Evolutionary conservation across 2,888 invertebrate genomes (phyloP).

Genomic region (Drosophila pullipes): DNA sequence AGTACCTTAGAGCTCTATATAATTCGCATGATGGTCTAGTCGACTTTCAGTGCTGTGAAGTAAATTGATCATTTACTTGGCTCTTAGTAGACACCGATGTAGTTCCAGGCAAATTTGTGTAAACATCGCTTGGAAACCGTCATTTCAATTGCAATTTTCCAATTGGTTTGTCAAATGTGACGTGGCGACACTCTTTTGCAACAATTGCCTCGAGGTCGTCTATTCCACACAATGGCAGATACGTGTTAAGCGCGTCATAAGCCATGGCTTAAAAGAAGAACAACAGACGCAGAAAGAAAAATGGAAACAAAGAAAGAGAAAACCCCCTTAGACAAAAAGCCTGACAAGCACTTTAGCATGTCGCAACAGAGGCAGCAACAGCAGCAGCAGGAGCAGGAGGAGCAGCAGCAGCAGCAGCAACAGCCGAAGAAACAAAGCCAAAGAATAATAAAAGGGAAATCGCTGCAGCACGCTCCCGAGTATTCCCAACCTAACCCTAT

Average conservation of each 20-base stretch:
- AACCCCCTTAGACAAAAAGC: slow-evolving; percentile 67
- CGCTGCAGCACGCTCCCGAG: slow-evolving; percentile 46
- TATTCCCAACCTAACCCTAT: slow-evolving; percentile 41
- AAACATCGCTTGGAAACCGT: slow-evolving; percentile 9
- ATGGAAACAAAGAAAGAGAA: slow-evolving; percentile 30
- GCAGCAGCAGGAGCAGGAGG: slow-evolving; percentile 6
- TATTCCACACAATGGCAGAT: slow-evolving; percentile 74
- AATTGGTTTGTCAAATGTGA: slow-evolving; percentile 59
- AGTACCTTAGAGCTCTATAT: background rate
- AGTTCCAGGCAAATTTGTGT: slow-evolving; percentile 5
- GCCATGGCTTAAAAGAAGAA: slow-evolving; percentile 37
- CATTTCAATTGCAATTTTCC: slow-evolving; percentile 51
- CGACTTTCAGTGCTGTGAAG: background rate
- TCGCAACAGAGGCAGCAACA: slow-evolving; percentile 40
- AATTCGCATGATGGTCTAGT: background rate
- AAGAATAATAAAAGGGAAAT: slow-evolving; percentile 39
- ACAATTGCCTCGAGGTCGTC: slow-evolving; percentile 66
- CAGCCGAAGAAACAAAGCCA: slow-evolving; percentile 58
- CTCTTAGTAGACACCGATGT: background rate
- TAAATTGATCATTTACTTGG: slow-evolving; percentile 8
- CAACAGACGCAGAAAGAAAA: slow-evolving; percentile 17
- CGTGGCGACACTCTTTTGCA: slow-evolving; percentile 37
- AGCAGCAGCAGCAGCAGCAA: slow-evolving; percentile 5
- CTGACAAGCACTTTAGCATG: slow-evolving; percentile 81
- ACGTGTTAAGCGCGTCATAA: slow-evolving; percentile 80